A percentile compares a stretch with the other conserved stretches of the same genome.
phyloP scores from a whole-genome alignment of 1,140 invertebrate genomes.

The Conus ventricosus region DNA sequence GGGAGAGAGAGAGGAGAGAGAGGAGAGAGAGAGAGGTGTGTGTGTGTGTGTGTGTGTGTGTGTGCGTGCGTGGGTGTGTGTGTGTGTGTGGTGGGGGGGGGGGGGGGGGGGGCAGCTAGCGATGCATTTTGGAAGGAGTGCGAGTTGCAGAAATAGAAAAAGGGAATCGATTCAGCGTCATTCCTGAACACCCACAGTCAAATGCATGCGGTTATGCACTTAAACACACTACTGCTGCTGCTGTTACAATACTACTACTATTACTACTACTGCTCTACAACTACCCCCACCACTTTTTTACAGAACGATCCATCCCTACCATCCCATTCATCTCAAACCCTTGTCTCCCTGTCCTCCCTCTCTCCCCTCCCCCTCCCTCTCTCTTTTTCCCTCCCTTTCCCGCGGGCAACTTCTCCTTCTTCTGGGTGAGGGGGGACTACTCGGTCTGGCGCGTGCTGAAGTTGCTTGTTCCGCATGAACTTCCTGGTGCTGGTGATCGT shows the following conservation, averaged over 20 bases:
- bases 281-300: background rate
- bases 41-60: background rate
- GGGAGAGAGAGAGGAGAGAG: background rate
- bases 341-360: background rate
- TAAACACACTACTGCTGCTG: no score
- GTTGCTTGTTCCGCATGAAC: constrained; percentile 67
- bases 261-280: no score
- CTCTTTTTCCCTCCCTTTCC: no score
- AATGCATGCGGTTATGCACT: no score
- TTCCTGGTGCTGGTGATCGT: constrained; percentile 60
- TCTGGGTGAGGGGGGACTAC: constrained; percentile 64
- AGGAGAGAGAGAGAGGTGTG: background rate
- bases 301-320: background rate
- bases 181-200: no score
- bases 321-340: background rate
- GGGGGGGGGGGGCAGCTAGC: background rate
- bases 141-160: no score
- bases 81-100: background rate
- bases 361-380: no score
- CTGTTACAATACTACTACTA: no score
- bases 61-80: background rate
- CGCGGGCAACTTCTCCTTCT: constrained; percentile 67
- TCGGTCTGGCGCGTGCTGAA: constrained; percentile 62
- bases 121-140: no score
- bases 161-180: no score